Base-by-base conservation (phyloP, 1,140 invertebrate genomes). In the honey bee (Apis mellifera) region DNA sequence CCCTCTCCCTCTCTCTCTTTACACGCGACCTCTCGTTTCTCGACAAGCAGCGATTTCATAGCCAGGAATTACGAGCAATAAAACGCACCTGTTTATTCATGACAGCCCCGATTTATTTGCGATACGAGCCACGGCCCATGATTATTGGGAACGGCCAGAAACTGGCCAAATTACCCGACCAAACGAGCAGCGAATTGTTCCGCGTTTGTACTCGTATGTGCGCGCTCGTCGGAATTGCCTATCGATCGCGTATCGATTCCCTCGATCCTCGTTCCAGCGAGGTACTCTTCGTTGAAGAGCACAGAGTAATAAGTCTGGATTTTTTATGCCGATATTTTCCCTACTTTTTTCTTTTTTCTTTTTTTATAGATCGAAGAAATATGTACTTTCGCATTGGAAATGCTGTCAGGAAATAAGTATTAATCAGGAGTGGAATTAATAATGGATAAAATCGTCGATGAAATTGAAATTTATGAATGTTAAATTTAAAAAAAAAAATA, bases 61-160 rank as follows among this genome's bases (percentile, higher is more conserved):
- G 69, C 70, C 85, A 81, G 84, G 74, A 90, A 87, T 85, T 83
- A 89, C 85, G 82, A 88, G 80, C 84, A 83, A 89, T 89, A 89
- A 90, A 89, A 87, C 84, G 87, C 84, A 75, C 52, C 57, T 82
- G 83, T 77, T 78, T 77, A 83, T 73, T 86, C 70, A 73, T 23
- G 55, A 60, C 55, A 42, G 75, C 52, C 54, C 54, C 68, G 57
- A 80, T 80, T 87, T 86, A 76, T 86, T 83, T 79, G 62, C 54
- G 80, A 85, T 85, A 73, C 52, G 21, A 52, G 32, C 54, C 57
- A 80, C 57, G 68, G 23, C 60, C 57, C 68, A 70, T 84, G 64
- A 73, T 86, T 68, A 83, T 85, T 74, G 57, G 65, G 21, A 80
- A 59, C 65, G 64, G 71, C 71, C 42, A 12, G 84, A 84, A 87